A percentile compares a stretch with the other conserved stretches of the same genome.
Evolutionary conservation across 2,113 vertebrate genomes (phyloP).

Genomic region (Dipodomys spectabilis): DNA sequence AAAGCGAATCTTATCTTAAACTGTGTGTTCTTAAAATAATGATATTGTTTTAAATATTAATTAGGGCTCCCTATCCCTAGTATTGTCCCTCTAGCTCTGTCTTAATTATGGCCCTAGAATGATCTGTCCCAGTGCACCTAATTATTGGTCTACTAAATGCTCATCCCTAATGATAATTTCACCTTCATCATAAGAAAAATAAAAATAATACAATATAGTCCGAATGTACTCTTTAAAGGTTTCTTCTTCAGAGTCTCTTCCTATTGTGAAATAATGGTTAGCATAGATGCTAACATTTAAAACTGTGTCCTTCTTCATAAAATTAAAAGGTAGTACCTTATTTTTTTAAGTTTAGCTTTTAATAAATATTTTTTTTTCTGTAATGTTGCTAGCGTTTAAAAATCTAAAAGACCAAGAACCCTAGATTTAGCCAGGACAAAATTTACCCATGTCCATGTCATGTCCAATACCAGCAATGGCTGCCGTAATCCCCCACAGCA

Average conservation of each 20-base stretch:
- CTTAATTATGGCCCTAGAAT: slow-evolving; percentile 3
- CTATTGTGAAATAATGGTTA: not conserved
- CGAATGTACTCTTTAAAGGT: slow-evolving; percentile 17
- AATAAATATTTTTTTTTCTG: not conserved
- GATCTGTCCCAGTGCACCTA: not conserved
- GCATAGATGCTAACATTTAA: not conserved
- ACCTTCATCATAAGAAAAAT: not conserved
- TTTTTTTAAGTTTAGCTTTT: not conserved
- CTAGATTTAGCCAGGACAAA: not conserved
- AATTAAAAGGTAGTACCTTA: not conserved
- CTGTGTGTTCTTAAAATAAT: not conserved
- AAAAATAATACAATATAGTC: not conserved
- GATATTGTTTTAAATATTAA: not conserved
- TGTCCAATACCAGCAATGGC: too few species aligned
- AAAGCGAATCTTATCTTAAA: not conserved
- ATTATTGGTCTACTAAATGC: not conserved
- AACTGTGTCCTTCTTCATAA: not conserved
- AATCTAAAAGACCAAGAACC: not conserved
- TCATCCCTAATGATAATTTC: not conserved
- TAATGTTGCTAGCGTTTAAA: not conserved
- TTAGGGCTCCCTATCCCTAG: not conserved
- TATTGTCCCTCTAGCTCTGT: not conserved
- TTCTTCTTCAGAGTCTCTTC: not conserved
- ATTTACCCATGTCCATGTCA: not conserved
- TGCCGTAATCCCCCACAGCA: not conserved